A percentile compares a stretch with the other conserved stretches of the same genome.
Evolutionary conservation across 2,888 invertebrate genomes (phyloP).

Genomic region (Agrypnus murinus): DNA sequence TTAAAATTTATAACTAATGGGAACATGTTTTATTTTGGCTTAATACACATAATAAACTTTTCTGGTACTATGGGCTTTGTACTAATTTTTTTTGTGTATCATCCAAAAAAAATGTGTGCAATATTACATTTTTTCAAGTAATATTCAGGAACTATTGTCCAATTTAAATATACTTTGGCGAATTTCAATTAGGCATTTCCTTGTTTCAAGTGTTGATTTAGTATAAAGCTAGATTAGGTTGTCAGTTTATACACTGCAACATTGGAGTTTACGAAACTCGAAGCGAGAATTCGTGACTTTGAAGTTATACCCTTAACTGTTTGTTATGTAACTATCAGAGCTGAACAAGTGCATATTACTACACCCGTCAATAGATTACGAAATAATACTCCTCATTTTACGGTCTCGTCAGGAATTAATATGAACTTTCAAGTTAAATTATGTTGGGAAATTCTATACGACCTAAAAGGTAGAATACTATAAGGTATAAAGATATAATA

Average conservation of each 20-base stretch:
- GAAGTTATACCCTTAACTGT: background rate
- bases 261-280: background rate
- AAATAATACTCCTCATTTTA: too few relatives aligned
- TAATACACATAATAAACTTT: slow-evolving; percentile 21
- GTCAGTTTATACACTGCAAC: slow-evolving; percentile 2
- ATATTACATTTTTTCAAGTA: too few relatives aligned
- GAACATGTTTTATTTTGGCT: slow-evolving; percentile 25
- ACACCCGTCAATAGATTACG: too few relatives aligned
- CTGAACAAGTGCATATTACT: too few relatives aligned
- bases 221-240: background rate
- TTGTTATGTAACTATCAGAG: background rate
- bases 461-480: too few relatives aligned
- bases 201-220: slow-evolving; percentile 13
- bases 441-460: too few relatives aligned
- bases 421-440: too few relatives aligned
- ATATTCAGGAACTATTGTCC: too few relatives aligned
- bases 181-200: slow-evolving; percentile 2
- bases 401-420: too few relatives aligned
- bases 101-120: too few relatives aligned
- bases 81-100: background rate
- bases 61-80: background rate
- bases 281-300: slow-evolving; percentile 10
- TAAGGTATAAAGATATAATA: too few relatives aligned
- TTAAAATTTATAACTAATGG: slow-evolving; percentile 42
- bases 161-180: too few relatives aligned